Percentiles rank a stretch among this genome's conserved stretches.
These are phyloP conservation scores for Drosophila mayri DNA, from an alignment of 1,140 invertebrate species.

Conservation along the genomic window DNA sequence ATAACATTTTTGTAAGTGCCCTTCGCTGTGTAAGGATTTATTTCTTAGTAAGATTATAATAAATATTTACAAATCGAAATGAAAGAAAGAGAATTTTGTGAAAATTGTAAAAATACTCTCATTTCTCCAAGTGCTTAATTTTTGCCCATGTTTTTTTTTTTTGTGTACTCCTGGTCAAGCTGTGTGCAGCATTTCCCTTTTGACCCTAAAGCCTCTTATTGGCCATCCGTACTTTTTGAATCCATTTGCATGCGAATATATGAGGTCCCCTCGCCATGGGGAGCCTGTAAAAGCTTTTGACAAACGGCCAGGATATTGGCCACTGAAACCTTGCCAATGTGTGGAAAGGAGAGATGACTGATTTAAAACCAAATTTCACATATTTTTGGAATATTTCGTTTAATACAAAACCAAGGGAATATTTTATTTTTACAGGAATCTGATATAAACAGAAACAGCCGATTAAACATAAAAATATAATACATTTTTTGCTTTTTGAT, in stretches of 20 bases:
- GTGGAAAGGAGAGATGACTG: neutral
- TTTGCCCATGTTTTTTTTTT: slow-evolving; percentile 3
- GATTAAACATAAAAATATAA: too few relatives aligned
- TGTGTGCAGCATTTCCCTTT: slow-evolving; percentile 10
- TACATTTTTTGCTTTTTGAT: too few relatives aligned
- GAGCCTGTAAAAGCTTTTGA: slow-evolving; percentile 2
- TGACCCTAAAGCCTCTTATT: slow-evolving; percentile 35
- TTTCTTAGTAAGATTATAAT: too few relatives aligned
- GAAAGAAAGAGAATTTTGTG: neutral
- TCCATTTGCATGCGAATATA: slow-evolving; percentile 8
- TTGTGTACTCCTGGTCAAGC: slow-evolving; percentile 2
- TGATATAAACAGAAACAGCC: too few relatives aligned
- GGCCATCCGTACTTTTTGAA: slow-evolving; percentile 7
- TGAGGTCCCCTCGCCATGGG: neutral
- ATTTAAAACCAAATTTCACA: neutral
- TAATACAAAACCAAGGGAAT: neutral
- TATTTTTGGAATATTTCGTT: neutral
- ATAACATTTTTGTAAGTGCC: neutral
- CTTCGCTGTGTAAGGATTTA: too few relatives aligned
- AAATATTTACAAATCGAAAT: too few relatives aligned
- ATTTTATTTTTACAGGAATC: neutral
- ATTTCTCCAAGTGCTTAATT: neutral
- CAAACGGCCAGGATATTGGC: slow-evolving; percentile 7
- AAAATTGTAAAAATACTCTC: neutral
- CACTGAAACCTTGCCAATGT: neutral